Evolutionary conservation across 2,113 vertebrate species (phyloP).

Genomic region (Hepsetus odoe): DNA sequence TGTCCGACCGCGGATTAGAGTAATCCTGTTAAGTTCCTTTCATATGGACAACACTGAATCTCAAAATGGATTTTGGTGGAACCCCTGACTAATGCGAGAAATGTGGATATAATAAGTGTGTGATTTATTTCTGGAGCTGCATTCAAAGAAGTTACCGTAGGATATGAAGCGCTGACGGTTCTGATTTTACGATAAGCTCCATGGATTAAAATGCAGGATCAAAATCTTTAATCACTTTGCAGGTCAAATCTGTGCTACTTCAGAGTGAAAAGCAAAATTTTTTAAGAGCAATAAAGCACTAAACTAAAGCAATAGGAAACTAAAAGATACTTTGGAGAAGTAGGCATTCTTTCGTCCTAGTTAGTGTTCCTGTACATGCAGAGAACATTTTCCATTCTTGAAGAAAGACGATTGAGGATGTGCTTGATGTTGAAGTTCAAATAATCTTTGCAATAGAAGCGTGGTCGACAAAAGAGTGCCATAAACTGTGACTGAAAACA

Average conservation of each 20-base stretch:
- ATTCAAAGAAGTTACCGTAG: slow-evolving; percentile 4
- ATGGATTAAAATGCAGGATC: slow-evolving; percentile 7
- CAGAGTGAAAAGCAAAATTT: neutral
- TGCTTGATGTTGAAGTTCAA: slow-evolving; percentile 7
- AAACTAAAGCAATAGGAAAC: neutral
- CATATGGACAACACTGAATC: slow-evolving; percentile 16
- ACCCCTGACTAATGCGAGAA: neutral
- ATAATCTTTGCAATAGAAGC: slow-evolving; percentile 45
- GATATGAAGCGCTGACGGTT: slow-evolving; percentile 8
- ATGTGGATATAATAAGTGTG: neutral
- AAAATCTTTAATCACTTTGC: slow-evolving; percentile 6
- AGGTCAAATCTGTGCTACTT: neutral
- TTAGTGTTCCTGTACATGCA: neutral
- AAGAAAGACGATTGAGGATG: slow-evolving; percentile 19
- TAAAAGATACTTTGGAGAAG: neutral
- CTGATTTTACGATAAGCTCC: slow-evolving; percentile 3
- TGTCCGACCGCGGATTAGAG: slow-evolving; percentile 31
- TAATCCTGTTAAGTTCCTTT: slow-evolving; percentile 40
- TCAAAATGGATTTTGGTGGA: slow-evolving; percentile 1
- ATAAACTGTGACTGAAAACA: slow-evolving; percentile 42
- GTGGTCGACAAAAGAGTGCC: slow-evolving; percentile 33
- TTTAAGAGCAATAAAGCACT: neutral
- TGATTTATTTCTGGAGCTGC: neutral
- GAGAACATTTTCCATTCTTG: slow-evolving; percentile 5
- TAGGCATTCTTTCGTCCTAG: neutral